Percentiles rank a stretch among this genome's conserved stretches.
These are phyloP conservation scores for Atherinosoma microstoma DNA, from an alignment of 2,797 vertebrate species.

Conservation along the genomic window DNA sequence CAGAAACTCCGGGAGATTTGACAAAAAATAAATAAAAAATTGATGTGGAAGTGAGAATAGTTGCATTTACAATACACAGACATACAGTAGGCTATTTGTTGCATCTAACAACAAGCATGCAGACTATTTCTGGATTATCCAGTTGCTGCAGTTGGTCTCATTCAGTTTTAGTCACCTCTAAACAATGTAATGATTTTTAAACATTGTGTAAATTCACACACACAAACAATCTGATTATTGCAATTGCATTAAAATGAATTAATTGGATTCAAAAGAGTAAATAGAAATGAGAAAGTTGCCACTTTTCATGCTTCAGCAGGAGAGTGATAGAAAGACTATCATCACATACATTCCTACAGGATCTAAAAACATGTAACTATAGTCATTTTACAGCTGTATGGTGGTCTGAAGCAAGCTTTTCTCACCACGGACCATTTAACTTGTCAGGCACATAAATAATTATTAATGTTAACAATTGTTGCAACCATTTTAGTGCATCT, in stretches of 20 bases:
- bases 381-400: not conserved
- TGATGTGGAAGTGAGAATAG: not conserved
- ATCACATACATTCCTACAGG: slow-evolving; percentile 17
- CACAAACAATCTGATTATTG: not conserved
- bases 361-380: slow-evolving; percentile 15
- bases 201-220: not conserved
- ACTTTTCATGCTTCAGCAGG: not conserved
- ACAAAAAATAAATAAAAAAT: no score
- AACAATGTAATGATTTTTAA: not conserved
- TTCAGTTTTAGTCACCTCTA: not conserved
- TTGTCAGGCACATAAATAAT: slow-evolving; percentile 14
- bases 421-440: not conserved
- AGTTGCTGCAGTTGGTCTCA: not conserved
- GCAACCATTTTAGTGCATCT: slow-evolving; percentile 7
- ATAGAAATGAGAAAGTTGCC: not conserved
- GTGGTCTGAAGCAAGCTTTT: slow-evolving; percentile 4
- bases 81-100: not conserved
- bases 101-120: not conserved
- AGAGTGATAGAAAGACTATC: slow-evolving; percentile 1
- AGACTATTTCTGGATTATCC: not conserved
- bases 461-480: slow-evolving; percentile 17
- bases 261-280: not conserved
- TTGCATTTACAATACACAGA: not conserved
- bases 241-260: not conserved
- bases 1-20: no score